phyloP scores from a whole-genome alignment of 2,113 vertebrate genomes.

The Crotalus helleri region DNA sequence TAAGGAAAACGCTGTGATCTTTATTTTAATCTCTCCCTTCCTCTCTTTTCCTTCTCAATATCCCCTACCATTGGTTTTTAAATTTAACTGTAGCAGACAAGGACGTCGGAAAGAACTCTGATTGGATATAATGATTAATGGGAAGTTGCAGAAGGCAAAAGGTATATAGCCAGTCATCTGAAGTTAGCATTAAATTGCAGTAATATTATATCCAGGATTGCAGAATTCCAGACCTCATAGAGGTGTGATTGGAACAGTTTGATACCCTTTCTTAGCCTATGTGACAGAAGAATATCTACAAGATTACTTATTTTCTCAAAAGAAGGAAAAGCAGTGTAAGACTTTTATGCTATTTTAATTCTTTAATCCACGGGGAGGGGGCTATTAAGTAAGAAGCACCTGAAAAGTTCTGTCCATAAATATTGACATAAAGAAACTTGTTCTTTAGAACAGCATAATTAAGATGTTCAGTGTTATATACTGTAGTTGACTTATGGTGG shows the following conservation, averaged over 20 bases:
- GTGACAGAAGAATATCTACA: conserved; percentile 11
- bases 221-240: not conserved
- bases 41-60: conserved; percentile 8
- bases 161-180: conserved; percentile 7
- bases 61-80: not conserved
- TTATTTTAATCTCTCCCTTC: conserved; percentile 50
- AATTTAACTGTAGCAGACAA: conserved; percentile 38
- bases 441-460: conserved; percentile 39
- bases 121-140: conserved; percentile 43
- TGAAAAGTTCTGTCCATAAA: conserved; percentile 35
- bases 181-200: conserved; percentile 29
- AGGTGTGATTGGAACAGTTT: not conserved
- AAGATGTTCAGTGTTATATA: conserved; percentile 13
- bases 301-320: conserved; percentile 23
- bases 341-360: conserved; percentile 39
- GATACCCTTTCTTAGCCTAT: not conserved
- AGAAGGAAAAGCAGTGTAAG: conserved; percentile 21
- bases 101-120: conserved; percentile 60
- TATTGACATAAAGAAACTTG: conserved; percentile 8
- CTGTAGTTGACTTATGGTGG: not conserved
- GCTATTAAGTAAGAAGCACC: conserved; percentile 53
- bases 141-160: conserved; percentile 37
- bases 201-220: not conserved
- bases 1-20: conserved; percentile 31
- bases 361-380: conserved; percentile 53